phyloP scores from a whole-genome alignment of 1,140 invertebrate genomes.

The Kradibia gibbosae region DNA sequence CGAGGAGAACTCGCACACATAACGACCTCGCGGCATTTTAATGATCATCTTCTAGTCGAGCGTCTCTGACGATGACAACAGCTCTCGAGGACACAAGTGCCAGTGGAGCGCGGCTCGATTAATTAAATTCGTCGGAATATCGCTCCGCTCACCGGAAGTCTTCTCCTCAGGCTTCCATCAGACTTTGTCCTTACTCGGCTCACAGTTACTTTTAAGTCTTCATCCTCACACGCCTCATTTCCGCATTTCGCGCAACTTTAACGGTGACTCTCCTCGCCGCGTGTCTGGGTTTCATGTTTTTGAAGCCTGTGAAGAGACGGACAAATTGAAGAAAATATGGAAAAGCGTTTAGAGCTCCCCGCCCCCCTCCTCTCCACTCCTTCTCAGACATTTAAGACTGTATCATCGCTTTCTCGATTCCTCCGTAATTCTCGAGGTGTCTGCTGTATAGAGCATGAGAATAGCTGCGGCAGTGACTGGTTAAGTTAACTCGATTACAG shows the following conservation, averaged over 20 bases:
- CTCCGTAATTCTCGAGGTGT: background rate
- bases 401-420: background rate
- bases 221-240: background rate
- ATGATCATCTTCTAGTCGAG: constrained; percentile 19
- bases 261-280: background rate
- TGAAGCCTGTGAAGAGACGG: background rate
- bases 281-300: background rate
- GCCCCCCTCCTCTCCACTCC: too few relatives aligned
- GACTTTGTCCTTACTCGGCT: background rate
- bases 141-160: background rate
- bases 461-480: background rate
- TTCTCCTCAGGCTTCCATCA: background rate
- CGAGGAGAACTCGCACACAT: background rate
- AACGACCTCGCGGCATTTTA: constrained; percentile 39
- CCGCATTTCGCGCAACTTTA: background rate
- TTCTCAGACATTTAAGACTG: too few relatives aligned
- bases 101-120: constrained; percentile 1
- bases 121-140: constrained; percentile 32
- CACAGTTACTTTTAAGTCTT: constrained; percentile 18
- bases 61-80: background rate
- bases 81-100: constrained; percentile 3
- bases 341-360: constrained; percentile 5
- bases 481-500: constrained; percentile 34
- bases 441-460: background rate
- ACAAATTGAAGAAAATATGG: background rate